Evolutionary conservation across 2,888 invertebrate species (phyloP).

Genomic region (Melanostoma scalare): DNA sequence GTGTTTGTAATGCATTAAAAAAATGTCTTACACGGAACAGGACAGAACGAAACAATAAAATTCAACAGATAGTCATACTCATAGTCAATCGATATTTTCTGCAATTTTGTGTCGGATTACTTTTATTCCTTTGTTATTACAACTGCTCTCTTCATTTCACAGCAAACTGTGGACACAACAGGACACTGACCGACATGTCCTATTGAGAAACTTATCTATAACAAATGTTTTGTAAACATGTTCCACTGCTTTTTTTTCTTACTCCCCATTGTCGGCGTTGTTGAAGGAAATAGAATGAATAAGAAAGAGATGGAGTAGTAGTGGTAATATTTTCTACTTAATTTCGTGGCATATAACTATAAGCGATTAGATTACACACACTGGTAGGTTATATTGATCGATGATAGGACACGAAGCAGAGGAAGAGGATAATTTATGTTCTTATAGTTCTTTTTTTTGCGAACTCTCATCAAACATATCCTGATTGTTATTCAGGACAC

Average conservation of each 20-base stretch:
- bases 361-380: slow-evolving; percentile 58
- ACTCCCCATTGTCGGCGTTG: neutral
- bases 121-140: slow-evolving; percentile 1
- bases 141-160: slow-evolving; percentile 31
- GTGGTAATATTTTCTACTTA: slow-evolving; percentile 31
- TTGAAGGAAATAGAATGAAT: neutral
- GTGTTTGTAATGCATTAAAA: too few relatives aligned
- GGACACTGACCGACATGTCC: slow-evolving; percentile 60
- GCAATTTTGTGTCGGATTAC: slow-evolving; percentile 23
- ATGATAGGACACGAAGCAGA: slow-evolving; percentile 59
- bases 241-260: slow-evolving; percentile 7
- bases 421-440: slow-evolving; percentile 20
- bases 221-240: neutral
- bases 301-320: neutral
- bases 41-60: neutral
- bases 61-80: slow-evolving; percentile 50
- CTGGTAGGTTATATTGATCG: slow-evolving; percentile 51
- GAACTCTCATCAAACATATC: neutral
- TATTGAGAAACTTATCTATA: slow-evolving; percentile 32
- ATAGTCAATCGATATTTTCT: slow-evolving; percentile 51
- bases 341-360: slow-evolving; percentile 54
- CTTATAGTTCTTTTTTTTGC: slow-evolving; percentile 20
- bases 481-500: slow-evolving; percentile 65
- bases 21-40: too few relatives aligned
- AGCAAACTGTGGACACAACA: slow-evolving; percentile 30